Conservation (phyloP, 2,888 invertebrate species). For the Phytoseiulus persimilis region DNA sequence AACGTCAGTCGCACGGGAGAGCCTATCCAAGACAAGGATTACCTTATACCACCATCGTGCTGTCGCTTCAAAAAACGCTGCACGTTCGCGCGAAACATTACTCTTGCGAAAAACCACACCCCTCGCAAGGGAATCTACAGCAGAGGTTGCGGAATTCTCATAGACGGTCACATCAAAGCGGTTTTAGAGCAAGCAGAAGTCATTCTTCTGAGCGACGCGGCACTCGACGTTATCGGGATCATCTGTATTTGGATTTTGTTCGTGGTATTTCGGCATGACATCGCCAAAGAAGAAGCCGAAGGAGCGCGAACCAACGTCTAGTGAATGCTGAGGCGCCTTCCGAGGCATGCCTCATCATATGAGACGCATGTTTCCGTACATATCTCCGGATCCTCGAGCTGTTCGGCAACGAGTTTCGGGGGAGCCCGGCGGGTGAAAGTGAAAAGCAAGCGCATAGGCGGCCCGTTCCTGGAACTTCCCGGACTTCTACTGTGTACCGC, state of each 20-base stretch:
- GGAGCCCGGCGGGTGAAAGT: neutral
- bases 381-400: neutral
- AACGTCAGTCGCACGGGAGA: slow-evolving; percentile 15
- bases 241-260: slow-evolving; percentile 24
- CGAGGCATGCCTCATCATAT: neutral
- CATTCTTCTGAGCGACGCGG: slow-evolving; percentile 26
- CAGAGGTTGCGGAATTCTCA: slow-evolving; percentile 17
- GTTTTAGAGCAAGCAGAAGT: slow-evolving; percentile 25
- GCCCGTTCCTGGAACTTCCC: neutral
- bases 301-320: slow-evolving; percentile 28
- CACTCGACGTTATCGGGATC: slow-evolving; percentile 23
- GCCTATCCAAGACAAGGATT: slow-evolving; percentile 14
- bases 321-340: neutral
- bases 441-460: no score
- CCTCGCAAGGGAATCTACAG: slow-evolving; percentile 27
- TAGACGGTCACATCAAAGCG: slow-evolving; percentile 9
- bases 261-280: slow-evolving; percentile 19
- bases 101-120: slow-evolving; percentile 11
- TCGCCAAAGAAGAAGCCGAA: slow-evolving; percentile 25
- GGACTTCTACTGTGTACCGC: neutral
- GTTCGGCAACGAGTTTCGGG: neutral
- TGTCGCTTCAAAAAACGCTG: slow-evolving; percentile 35
- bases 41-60: slow-evolving; percentile 9
- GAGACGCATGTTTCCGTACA: neutral
- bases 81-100: slow-evolving; percentile 29